Percentiles rank a stretch among this genome's conserved stretches.
Evolutionary conservation across 2,113 vertebrate species (phyloP).

Genomic region (Malaclemys terrapin): DNA sequence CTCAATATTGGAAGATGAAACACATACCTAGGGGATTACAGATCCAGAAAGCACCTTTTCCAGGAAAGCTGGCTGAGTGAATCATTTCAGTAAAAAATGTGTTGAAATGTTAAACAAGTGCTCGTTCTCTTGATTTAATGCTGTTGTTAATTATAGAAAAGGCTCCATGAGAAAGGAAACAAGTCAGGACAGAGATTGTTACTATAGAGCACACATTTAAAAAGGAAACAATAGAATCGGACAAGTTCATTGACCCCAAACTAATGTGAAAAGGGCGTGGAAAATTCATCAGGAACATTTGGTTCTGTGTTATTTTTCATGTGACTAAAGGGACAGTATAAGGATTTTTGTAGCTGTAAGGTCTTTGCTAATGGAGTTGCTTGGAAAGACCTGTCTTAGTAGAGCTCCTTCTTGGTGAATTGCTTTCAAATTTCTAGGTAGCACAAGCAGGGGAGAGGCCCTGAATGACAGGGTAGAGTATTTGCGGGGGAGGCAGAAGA

Average conservation of each 20-base stretch:
- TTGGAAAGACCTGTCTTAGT: not conserved
- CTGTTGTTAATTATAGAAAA: constrained; percentile 69
- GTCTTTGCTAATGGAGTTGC: not conserved
- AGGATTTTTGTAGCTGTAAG: not conserved
- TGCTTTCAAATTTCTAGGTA: not conserved
- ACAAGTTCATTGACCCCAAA: constrained; percentile 12
- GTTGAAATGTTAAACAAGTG: constrained; percentile 75
- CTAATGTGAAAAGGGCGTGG: not conserved
- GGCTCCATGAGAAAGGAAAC: constrained; percentile 42
- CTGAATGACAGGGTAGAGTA: not conserved
- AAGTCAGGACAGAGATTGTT: constrained; percentile 69
- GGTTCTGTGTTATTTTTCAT: not conserved
- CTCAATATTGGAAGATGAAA: constrained; percentile 74
- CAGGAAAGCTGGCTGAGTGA: constrained; percentile 65
- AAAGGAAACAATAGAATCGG: constrained; percentile 23
- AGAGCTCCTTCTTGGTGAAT: not conserved
- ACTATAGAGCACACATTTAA: constrained; percentile 49
- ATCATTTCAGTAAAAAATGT: constrained; percentile 68
- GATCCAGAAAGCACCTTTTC: constrained; percentile 74
- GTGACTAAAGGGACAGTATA: not conserved
- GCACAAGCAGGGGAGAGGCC: not conserved
- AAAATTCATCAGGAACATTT: not conserved
- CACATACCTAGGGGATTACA: constrained; percentile 75
- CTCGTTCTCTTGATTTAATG: constrained; percentile 73
- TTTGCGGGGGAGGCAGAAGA: not conserved